Conservation (phyloP, 2,888 invertebrate genomes). For the Hydropsyche betteni region DNA sequence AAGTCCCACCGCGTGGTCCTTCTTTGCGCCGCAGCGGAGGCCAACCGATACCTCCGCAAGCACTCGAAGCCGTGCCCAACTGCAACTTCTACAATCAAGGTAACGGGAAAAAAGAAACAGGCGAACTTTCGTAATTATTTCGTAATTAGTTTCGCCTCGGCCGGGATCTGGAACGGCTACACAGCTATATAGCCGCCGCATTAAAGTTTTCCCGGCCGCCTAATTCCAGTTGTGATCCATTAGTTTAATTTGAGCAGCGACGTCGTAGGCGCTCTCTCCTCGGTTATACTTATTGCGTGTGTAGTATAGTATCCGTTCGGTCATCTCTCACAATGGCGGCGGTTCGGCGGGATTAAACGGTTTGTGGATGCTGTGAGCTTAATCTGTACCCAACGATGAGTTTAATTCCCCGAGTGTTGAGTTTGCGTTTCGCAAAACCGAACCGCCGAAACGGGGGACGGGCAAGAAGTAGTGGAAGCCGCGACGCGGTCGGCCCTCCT, state of each 20-base stretch:
- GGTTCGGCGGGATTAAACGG: constrained; percentile 27
- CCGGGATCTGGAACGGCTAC: not conserved
- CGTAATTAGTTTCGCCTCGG: constrained; percentile 12
- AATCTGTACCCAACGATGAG: constrained; percentile 35
- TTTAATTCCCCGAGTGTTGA: constrained; percentile 38
- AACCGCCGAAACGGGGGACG: not conserved
- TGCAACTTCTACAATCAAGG: constrained; percentile 52
- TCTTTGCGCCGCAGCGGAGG: constrained; percentile 76
- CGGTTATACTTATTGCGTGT: no score
- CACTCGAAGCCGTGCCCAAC: constrained; percentile 52
- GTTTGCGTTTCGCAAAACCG: constrained; percentile 10
- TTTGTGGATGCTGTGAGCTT: constrained; percentile 28
- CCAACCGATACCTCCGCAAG: constrained; percentile 62
- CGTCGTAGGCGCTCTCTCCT: not conserved
- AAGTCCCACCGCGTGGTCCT: constrained; percentile 86
- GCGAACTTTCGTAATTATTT: not conserved
- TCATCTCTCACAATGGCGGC: constrained; percentile 32
- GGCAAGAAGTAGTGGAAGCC: not conserved
- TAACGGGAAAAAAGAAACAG: constrained; percentile 23
- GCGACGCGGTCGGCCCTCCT: not conserved
- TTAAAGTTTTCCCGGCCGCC: constrained; percentile 29
- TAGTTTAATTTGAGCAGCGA: constrained; percentile 36
- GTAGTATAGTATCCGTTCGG: constrained; percentile 10
- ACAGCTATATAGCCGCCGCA: not conserved
- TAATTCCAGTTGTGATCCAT: constrained; percentile 39